These are phyloP conservation scores for Tapirus terrestris DNA, from an alignment of 2,113 vertebrate species.

Conservation along the genomic window DNA sequence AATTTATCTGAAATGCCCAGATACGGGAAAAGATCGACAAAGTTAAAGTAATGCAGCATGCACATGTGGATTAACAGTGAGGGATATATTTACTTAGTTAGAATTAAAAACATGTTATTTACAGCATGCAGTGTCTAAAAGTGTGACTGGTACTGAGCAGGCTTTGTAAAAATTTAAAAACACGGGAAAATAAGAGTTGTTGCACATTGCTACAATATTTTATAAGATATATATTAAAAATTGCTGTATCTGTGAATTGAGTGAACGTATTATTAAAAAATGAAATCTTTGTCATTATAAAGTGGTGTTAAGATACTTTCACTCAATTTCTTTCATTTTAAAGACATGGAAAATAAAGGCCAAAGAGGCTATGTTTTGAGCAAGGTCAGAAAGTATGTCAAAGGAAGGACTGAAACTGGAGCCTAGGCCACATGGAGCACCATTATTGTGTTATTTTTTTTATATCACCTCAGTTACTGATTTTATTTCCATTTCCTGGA, in stretches of 20 bases:
- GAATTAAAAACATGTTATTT: conserved; percentile 26
- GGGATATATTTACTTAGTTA: background rate
- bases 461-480: background rate
- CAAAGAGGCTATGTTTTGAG: background rate
- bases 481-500: background rate
- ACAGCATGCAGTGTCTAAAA: background rate
- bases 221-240: background rate
- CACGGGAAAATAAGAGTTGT: background rate
- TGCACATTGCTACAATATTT: background rate
- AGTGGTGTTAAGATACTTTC: background rate
- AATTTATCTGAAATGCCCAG: conserved; percentile 52
- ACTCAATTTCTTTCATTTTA: background rate
- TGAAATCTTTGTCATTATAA: background rate
- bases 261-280: background rate
- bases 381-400: background rate
- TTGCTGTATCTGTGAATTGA: background rate
- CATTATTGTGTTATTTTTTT: background rate
- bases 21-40: conserved; percentile 20
- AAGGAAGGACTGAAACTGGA: background rate
- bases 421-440: background rate
- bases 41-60: background rate
- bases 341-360: background rate
- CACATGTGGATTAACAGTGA: background rate
- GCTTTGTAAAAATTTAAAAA: background rate
- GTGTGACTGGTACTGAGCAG: background rate